Evolutionary conservation across 2,888 invertebrate species (phyloP), one percentile per base, ranked within the genome.

Genomic region (Plagodis pulveraria): DNA sequence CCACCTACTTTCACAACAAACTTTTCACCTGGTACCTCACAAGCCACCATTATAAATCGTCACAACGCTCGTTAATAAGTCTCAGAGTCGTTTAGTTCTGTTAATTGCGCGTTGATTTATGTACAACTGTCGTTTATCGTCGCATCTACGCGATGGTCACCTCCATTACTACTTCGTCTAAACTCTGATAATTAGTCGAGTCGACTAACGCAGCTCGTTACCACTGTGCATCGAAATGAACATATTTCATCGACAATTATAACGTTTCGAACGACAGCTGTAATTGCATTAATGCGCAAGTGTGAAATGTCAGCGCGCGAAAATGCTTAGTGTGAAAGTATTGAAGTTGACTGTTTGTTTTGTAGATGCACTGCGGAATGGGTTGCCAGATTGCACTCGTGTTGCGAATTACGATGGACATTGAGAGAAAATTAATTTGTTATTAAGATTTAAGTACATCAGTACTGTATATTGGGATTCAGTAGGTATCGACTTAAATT

Each of bases 91-190:
- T 66, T 68, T 64, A 66, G 64, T 66, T 60, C 57, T 47, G 63
- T 66, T 71, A 69, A 71, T 71, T 69, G 68, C 64, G 7, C 8
- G 57, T 60, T 67, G 71, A 71, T 69, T 71, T 69, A 71, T 68
- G 63, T 53, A 11, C 45, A 49, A 48, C 40, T 56, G 51, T 49
- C 58, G 50, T 65, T 65, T 69, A 67, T 69, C 63, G 66, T 62
- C 52, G 57, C 67, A 62, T 65, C 59, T 53, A 56, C 56, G 54
- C 57, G 63, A 63, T 62, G 62, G 66, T 63, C 62, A 66, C 62
- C 58, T 56, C 51, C 61, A 58, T 58, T 59, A 62, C 56, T 57
- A 43, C 46, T 50, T 55, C 58, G 49, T 57, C 65, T 57, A 56
- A 54, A 38, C 50, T 50, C 34, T 44, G 50, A 50, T 59, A 50